Evolutionary conservation across 2,113 vertebrate species (phyloP), one percentile per base, ranked within the genome.

Genomic region (Oxyura jamaicensis): DNA sequence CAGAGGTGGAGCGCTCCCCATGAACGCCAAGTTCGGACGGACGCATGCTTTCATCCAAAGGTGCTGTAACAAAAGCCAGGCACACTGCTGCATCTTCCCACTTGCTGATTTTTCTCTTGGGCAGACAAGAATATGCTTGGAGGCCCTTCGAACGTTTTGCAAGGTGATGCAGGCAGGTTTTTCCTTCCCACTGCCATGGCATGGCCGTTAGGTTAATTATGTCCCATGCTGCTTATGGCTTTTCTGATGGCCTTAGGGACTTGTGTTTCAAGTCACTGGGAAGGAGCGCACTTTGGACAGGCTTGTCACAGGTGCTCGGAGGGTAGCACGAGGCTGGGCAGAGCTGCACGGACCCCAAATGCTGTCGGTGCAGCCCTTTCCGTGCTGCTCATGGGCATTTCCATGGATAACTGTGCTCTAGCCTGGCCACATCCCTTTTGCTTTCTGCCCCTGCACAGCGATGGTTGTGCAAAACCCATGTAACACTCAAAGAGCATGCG

Each of bases 31-130:
- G 52, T 41, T 95, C 20, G 20, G 46, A 48, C 5, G 20, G 46
- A 48, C 20, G 10, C 20, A 6, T 48, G 46, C 46, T 48, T 48
- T 48, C 46, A 48, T 48, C 46, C 46, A 85, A 85, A 95, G 69
- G 41, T 88, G 29, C 0, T 1, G 76, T 90, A 62, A 62, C 16
- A 62, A 62, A 66, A 82, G 22, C 0, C 31, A 33, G 50, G 17
- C 58, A 55, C 0, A 1, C 28, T 31, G 4, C 13, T n/a, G 4
- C 11, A 31, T 83, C 52, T 90, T 39, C 41, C 41, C 41, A 59
- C 13, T 46, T 65, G 87, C 36, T 83, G 73, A 55, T 59, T 91
- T 79, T 92, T 59, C 42, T 91, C 50, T 86, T 26, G 65, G 35
- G n/a, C 56, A 44, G 26, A 84, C 91, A 66, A 55, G 23, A 66